Base-by-base conservation (phyloP, 53 echinoderm and acorn worm species). In the Echinometra lucunter region DNA sequence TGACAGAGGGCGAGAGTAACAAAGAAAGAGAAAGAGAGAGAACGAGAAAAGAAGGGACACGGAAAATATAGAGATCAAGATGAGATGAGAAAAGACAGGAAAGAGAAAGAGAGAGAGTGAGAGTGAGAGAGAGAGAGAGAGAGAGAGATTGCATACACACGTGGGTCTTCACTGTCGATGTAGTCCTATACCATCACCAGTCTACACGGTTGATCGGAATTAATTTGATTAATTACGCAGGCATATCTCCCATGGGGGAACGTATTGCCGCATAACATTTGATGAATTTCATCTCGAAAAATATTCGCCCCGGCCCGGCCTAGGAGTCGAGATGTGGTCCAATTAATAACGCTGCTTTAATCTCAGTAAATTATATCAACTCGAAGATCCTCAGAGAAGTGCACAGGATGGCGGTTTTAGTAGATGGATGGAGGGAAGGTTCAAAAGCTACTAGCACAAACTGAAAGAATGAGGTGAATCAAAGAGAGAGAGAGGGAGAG, bases 191-290 rank as follows among this genome's bases (percentile, higher is more conserved):
- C 78, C 42, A 21, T 35, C 78, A 35, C 78, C 17, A 40, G 21
- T 38, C 78, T 78, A 42, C 23, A 78, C 21, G 78, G 32, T 78
- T 78, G 78, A 78, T 9, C 42, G 42, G 78, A 78, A 78, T 78
- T 78, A 78, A 78, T 78, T 78, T 78, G 78, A 78, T 78, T 78
- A 78, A 78, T 78, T 78, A 78, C 78, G 78, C 78, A 78, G 78
- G 42, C 78, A 40, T 78, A 78, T 78, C 78, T 78, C 78, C 78
- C 78, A 78, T 78, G 78, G 78, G 78, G 78, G 35, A 78, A 78
- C 78, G 78, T 78, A 78, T 78, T 78, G 78, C 78, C 78, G 78
- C 38, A 78, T 78, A 78, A 78, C 78, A 78, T 78, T 78, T 78
- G 38, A 78, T 78, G 78, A 38, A 78, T 78, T 78, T 78, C 78